Percentiles rank a stretch among this genome's conserved stretches.
These are phyloP conservation scores for Larimichthys polyactis DNA, from an alignment of 2,113 vertebrate species.

Conservation along the genomic window DNA sequence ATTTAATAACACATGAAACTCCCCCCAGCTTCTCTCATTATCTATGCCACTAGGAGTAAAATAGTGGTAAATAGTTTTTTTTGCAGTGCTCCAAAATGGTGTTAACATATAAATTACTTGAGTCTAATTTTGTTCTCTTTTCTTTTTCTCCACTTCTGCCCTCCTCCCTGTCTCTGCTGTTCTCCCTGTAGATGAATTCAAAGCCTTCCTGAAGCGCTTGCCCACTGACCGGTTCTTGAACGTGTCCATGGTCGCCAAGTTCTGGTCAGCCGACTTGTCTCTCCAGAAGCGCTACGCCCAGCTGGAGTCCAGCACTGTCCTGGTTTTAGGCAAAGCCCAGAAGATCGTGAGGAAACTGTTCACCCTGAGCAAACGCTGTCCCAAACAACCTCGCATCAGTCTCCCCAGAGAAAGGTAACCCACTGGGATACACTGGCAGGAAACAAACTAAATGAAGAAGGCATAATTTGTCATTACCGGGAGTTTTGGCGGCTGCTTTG, in stretches of 20 bases:
- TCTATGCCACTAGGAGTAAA: slow-evolving; percentile 21
- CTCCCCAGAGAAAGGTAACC: slow-evolving; percentile 93
- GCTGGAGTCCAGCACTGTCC: slow-evolving; percentile 88
- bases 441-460: slow-evolving; percentile 22
- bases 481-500: slow-evolving; percentile 12
- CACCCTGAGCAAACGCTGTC: slow-evolving; percentile 96
- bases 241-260: slow-evolving; percentile 89
- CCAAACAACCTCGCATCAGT: slow-evolving; percentile 91
- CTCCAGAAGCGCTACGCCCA: slow-evolving; percentile 93
- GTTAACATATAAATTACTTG: slow-evolving; percentile 20
- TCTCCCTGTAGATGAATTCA: slow-evolving; percentile 90
- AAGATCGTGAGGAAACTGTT: slow-evolving; percentile 93
- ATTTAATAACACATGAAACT: slow-evolving; percentile 46
- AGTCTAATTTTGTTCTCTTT: slow-evolving; percentile 29
- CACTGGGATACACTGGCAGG: not conserved
- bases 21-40: slow-evolving; percentile 33
- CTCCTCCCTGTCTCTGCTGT: slow-evolving; percentile 15
- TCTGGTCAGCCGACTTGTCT: slow-evolving; percentile 89
- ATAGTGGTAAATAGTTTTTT: slow-evolving; percentile 21
- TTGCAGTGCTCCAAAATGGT: slow-evolving; percentile 14
- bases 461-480: slow-evolving; percentile 18
- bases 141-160: slow-evolving; percentile 10
- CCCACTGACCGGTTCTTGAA: slow-evolving; percentile 93
- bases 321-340: slow-evolving; percentile 90
- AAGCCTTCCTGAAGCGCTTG: slow-evolving; percentile 90